A percentile compares a stretch with the other conserved stretches of the same genome.
These are phyloP conservation scores for Nemoura dubitans DNA, from an alignment of 2,888 invertebrate species.

Conservation along the genomic window DNA sequence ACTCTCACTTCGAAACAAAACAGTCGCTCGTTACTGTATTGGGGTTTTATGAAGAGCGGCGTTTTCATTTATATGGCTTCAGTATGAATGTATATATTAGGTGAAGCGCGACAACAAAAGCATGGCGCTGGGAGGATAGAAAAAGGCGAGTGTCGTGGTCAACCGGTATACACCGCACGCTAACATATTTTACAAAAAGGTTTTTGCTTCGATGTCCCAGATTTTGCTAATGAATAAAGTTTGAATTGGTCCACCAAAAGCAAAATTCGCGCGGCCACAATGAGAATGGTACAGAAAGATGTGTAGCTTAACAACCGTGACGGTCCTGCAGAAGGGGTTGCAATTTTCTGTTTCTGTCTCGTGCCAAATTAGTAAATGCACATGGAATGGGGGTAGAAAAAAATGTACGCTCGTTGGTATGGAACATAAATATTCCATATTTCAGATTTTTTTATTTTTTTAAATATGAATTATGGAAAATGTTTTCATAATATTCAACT, in stretches of 20 bases:
- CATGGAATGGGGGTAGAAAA: background rate
- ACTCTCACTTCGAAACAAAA: too few species aligned
- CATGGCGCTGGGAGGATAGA: background rate
- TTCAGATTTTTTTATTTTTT: background rate
- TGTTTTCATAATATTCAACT: background rate
- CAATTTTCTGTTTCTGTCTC: background rate
- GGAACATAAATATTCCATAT: background rate
- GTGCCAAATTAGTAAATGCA: background rate
- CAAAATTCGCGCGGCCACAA: background rate
- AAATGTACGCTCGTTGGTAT: background rate
- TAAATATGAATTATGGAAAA: background rate
- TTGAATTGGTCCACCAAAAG: background rate
- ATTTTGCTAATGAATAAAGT: conserved; percentile 3
- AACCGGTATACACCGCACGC: background rate
- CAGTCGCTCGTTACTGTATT: background rate
- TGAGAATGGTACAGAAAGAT: background rate
- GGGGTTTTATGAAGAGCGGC: background rate
- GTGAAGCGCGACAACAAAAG: background rate
- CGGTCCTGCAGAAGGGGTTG: background rate
- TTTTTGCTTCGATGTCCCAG: background rate
- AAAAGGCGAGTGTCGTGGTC: background rate
- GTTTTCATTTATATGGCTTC: background rate
- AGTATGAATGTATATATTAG: background rate
- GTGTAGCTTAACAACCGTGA: background rate
- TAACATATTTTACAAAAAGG: background rate